Evolutionary conservation across 2,888 invertebrate genomes (phyloP).

Genomic region (Spisula solida): DNA sequence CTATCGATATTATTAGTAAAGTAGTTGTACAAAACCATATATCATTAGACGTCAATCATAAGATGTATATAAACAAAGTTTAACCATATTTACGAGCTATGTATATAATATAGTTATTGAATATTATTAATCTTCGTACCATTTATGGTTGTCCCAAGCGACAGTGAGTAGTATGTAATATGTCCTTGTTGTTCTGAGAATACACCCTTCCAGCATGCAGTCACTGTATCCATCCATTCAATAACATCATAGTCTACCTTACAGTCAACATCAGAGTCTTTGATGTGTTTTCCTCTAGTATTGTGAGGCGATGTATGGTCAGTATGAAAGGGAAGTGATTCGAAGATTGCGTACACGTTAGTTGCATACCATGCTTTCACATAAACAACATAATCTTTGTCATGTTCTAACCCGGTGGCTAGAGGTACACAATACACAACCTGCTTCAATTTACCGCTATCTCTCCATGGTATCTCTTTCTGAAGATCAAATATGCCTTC

Average conservation of each 20-base stretch:
- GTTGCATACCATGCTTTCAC: slow-evolving; percentile 69
- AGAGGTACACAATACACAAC: slow-evolving; percentile 64
- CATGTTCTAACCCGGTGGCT: slow-evolving; percentile 51
- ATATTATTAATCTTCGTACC: slow-evolving; percentile 37
- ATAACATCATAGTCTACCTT: slow-evolving; percentile 69
- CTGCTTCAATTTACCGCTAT: slow-evolving; percentile 58
- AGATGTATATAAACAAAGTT: no score
- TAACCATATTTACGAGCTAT: no score
- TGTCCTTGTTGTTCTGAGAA: slow-evolving; percentile 59
- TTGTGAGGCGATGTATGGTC: slow-evolving; percentile 72
- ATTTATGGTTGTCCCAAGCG: slow-evolving; percentile 57
- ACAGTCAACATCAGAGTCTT: slow-evolving; percentile 68
- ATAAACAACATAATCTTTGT: slow-evolving; percentile 58
- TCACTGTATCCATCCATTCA: slow-evolving; percentile 63
- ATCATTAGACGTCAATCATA: no score
- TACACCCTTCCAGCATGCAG: slow-evolving; percentile 74
- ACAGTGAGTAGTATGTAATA: slow-evolving; percentile 46
- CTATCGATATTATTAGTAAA: no score
- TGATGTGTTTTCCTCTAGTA: slow-evolving; percentile 60
- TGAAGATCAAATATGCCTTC: slow-evolving; percentile 63
- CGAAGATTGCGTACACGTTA: slow-evolving; percentile 49
- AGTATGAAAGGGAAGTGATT: slow-evolving; percentile 62
- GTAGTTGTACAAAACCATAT: no score
- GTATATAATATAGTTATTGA: no score
- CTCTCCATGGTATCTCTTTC: slow-evolving; percentile 66